Evolutionary conservation across 2,888 invertebrate species (phyloP), one percentile per base, ranked within the genome.

Genomic region (Chrysina gloriosa): DNA sequence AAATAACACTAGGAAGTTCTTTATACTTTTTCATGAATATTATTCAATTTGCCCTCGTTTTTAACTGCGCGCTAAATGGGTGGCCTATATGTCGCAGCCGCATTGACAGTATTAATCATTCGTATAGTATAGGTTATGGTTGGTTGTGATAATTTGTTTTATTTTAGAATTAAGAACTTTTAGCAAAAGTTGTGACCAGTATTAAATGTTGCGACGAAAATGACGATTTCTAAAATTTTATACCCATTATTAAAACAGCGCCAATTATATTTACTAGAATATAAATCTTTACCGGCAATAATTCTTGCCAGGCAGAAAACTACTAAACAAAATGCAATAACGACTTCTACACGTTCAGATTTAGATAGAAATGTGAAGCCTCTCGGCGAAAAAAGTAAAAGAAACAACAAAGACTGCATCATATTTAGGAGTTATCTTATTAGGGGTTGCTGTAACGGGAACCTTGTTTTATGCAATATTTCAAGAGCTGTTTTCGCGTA

Each of bases 331-430:
- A 68, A 47, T 11, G 42, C 69, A 3, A 9, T 72, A 52, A 67
- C 69, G 27, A 63, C 52, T 7, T 63, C 54, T 4, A 65, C 56
- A 23, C 72, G 69, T 63, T 69, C 76, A 3, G 81, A 83, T 69
- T 27, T 84, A 14, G 82, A 80, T 66, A 78, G 80, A 29, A 79
- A 91, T 81, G 90, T 91, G 1, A 86, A 88, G 67, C 90, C 90
- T 4, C 76, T 91, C 6, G 89, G 90, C 9, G 90, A 91, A 77
- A n/a, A 91, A 90, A 87, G 93, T 95, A 1, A 96, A 95, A 81
- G 95, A 96, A 84, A 93, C 93, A 11, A 93, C 95, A 1, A 95
- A 96, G 84, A 96, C 96, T 72, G 92, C 89, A 1, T 92, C 92
- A 5, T 97, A 97, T 79, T 87, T 92, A 74, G 91, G 91, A 9